Base-by-base conservation (phyloP, 64 coral and sea anemone genomes). In the Anthopleura sola region DNA sequence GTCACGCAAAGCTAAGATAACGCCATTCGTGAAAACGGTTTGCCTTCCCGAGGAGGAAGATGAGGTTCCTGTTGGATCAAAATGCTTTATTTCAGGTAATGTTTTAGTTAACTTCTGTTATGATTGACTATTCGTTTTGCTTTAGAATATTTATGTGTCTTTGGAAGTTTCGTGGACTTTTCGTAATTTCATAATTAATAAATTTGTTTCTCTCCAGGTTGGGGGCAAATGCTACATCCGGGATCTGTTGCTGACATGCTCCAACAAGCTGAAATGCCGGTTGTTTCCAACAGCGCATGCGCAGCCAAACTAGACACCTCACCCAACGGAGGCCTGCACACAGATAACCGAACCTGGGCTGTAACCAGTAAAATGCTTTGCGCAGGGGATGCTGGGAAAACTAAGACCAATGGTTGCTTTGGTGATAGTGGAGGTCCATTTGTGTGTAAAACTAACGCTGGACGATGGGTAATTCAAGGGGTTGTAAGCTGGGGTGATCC, bases 401-500 rank as follows among this genome's bases (percentile, higher is more conserved):
- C 91, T 49, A 31, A 31, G 37, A 88, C 75, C 29, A 88, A 83
- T 40, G 91, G 91, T 3, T 93, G 86, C 81, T 86, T 85, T 36
- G 91, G 91, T 23, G 91, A 93, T 24, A 93, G 91, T 17, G 91
- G 91, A 33, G 91, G 91, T 2, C 91, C 91, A 15, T 88, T 93
- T 80, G 91, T 88, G 15, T 93, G 91, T 75, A 55, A 84, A 32
- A 60, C 37, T 13, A 80, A 69, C 11, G 36, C 39, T 68, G 88
- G 47, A 19, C 85, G 75, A 15, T 94, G 88, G 88, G 66, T 90
- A 23, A 68, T 94, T n/a, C 26, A 94, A 32, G 93, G 93, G 11
- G 78, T 94, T 31, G 88, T 94, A 24, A 94, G 93, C 60, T 94
- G 93, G 93, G 93, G 93, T 36, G 93, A 94, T 24, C 93, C 93